phyloP scores from a whole-genome alignment of 1,140 invertebrate species.

The Latrodectus geometricus region DNA sequence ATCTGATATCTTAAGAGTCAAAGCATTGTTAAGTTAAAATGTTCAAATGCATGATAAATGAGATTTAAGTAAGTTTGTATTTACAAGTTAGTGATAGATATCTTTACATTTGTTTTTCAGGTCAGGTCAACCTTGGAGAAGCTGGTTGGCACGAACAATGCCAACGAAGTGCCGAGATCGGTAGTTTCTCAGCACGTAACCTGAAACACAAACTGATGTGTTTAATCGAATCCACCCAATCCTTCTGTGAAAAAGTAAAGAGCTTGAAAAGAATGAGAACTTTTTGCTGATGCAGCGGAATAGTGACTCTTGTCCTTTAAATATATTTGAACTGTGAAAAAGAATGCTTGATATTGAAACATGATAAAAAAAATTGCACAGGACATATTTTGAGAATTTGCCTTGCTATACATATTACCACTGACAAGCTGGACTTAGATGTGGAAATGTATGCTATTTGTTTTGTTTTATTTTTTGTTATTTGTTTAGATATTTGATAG shows the following conservation, averaged over 20 bases:
- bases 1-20: too few relatives aligned
- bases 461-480: slow-evolving; percentile 31
- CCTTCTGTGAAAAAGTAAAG: not conserved
- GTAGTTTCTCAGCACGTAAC: slow-evolving; percentile 27
- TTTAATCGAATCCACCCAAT: not conserved
- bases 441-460: slow-evolving; percentile 34
- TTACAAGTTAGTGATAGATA: not conserved
- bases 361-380: too few relatives aligned
- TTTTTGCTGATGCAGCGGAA: not conserved
- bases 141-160: slow-evolving; percentile 19
- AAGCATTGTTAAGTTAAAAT: too few relatives aligned
- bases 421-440: slow-evolving; percentile 49
- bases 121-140: slow-evolving; percentile 52
- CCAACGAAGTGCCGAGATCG: slow-evolving; percentile 43
- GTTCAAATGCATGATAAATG: too few relatives aligned
- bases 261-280: not conserved
- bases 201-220: not conserved
- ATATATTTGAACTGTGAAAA: not conserved
- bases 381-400: not conserved
- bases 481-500: slow-evolving; percentile 44
- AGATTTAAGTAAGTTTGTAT: too few relatives aligned
- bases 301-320: too few relatives aligned
- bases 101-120: slow-evolving; percentile 8
- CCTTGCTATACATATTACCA: slow-evolving; percentile 17
- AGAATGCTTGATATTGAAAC: not conserved